These are phyloP conservation scores for Pyrocephalus nanus DNA, from an alignment of 2,797 vertebrate species.

Conservation along the genomic window DNA sequence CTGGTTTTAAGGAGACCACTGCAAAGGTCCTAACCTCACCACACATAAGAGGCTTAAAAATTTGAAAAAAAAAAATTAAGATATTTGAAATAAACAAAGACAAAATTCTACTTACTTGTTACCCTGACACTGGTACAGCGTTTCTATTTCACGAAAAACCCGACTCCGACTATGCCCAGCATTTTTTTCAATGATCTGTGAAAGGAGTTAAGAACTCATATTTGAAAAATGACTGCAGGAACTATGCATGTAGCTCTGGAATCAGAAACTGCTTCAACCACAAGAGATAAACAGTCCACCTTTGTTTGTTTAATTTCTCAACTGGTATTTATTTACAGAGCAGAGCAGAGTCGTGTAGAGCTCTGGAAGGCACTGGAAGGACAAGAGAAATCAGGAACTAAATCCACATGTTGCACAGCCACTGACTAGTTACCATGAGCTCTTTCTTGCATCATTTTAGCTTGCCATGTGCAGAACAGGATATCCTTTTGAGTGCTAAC, in stretches of 20 bases:
- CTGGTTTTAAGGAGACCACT: neutral
- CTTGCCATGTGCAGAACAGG: neutral
- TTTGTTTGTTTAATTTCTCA: neutral
- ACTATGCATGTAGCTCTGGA: neutral
- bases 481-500: neutral
- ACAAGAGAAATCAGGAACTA: neutral
- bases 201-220: neutral
- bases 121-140: constrained; percentile 96
- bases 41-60: neutral
- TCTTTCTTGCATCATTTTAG: constrained; percentile 18
- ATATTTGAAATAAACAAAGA: neutral
- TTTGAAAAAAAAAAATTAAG: neutral
- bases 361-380: neutral
- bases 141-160: constrained; percentile 96
- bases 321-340: neutral
- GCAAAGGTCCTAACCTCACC: neutral
- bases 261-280: neutral
- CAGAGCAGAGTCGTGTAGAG: neutral
- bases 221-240: neutral
- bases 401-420: neutral
- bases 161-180: constrained; percentile 91
- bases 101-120: constrained; percentile 82
- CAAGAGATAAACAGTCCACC: neutral
- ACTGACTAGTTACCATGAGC: neutral
- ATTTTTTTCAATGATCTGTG: constrained; percentile 93